Base-by-base conservation (phyloP, 2,113 vertebrate species). In the Alligator mississippiensis region DNA sequence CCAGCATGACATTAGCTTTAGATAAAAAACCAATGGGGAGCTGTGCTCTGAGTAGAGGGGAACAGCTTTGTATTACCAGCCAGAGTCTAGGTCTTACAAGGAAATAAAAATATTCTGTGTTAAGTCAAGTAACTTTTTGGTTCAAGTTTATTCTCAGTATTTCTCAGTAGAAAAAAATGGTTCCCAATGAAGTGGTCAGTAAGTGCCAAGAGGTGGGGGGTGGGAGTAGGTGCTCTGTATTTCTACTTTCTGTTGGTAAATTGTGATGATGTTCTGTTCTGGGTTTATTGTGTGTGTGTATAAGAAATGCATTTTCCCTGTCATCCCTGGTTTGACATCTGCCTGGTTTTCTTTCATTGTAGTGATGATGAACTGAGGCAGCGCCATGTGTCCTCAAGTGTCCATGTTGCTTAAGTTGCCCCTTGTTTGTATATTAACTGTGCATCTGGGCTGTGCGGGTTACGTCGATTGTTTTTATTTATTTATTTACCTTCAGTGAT, bases 401-500 rank as follows among this genome's bases (percentile, higher is more conserved):
- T 93, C 38, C 55, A 92, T 96, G 85, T 92, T 96, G 92, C 93
- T 89, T 90, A 76, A 2, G 0, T 83, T 95, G 78, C 94, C 61
- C 24, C 82, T 87, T 77, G 47, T 77, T 24, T 9, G 82, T 88
- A 75, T 95, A 78, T 94, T 92, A 62, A 58, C 77, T 94, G 81
- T 96, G 88, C 60, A 54, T 58, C 0, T 87, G 84, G 92, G 85
- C 94, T 96, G 82, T 96, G 89, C 84, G 93, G 60, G 82, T 94
- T 93, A 90, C 92, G 91, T 77, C 6, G 60, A 61, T 78, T 97
- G 81, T 77, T 94, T 95, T 97, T 85, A 54, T 95, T 93, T 77
- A 59, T 95, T 89, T 92, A 5, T 77, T 90, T 82, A 47, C 47
- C 96, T 95, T 94, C 95, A 96, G 88, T 97, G 64, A 89, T 97